phyloP scores from a whole-genome alignment of 2,888 invertebrate genomes.

The Lordiphosa fenestrarum region DNA sequence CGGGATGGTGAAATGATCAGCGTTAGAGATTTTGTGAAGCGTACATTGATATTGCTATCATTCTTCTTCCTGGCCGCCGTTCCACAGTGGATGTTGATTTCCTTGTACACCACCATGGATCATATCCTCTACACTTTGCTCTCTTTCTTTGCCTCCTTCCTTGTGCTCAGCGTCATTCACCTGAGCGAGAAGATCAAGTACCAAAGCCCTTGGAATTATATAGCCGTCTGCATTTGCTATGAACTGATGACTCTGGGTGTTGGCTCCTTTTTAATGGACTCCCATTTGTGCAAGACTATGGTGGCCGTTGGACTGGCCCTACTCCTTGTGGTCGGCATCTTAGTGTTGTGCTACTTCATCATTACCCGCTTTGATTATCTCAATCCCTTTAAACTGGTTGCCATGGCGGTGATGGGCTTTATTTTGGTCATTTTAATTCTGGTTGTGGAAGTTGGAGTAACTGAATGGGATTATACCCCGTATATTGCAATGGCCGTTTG shows the following conservation, averaged over 20 bases:
- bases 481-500: constrained; percentile 24
- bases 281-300: constrained; percentile 2
- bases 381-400: constrained; percentile 30
- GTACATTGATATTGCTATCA: neutral
- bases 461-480: neutral
- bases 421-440: constrained; percentile 13
- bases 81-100: constrained; percentile 48
- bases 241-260: constrained; percentile 45
- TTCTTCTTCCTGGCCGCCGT: constrained; percentile 21
- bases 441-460: neutral
- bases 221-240: constrained; percentile 28
- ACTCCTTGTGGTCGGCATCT: constrained; percentile 10
- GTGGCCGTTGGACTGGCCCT: constrained; percentile 1
- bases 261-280: constrained; percentile 30
- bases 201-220: constrained; percentile 27
- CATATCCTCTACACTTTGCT: constrained; percentile 25
- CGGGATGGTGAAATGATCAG: constrained; percentile 1
- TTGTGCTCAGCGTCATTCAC: constrained; percentile 33
- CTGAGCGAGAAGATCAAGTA: constrained; percentile 24
- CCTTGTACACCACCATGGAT: constrained; percentile 12
- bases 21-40: constrained; percentile 16
- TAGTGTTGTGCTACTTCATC: no score
- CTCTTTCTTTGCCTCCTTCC: constrained; percentile 15
- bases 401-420: constrained; percentile 24
- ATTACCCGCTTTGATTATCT: constrained; percentile 2